phyloP scores from a whole-genome alignment of 92 coral and sea anemone species.

The Siderastrea radians region DNA sequence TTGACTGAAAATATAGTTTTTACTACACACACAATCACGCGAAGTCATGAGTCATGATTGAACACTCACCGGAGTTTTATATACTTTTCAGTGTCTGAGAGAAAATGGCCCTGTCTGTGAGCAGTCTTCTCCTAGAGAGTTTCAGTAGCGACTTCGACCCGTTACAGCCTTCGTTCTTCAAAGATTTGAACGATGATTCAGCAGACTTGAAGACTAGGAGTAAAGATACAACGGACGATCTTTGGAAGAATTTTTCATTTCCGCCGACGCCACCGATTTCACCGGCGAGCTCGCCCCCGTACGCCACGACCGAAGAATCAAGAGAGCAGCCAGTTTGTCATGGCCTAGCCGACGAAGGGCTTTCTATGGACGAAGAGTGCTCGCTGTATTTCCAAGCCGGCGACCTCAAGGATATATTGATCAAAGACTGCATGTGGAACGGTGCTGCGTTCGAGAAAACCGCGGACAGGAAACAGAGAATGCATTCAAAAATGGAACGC shows the following conservation, averaged over 20 bases:
- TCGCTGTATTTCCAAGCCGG: conserved; percentile 87
- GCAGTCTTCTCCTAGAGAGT: conserved; percentile 72
- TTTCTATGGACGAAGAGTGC: conserved; percentile 72
- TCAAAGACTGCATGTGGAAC: conserved; percentile 99
- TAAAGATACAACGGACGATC: conserved; percentile 67
- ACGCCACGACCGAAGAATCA: conserved; percentile 75
- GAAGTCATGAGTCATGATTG: conserved; percentile 34
- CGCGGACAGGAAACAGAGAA: conserved; percentile 49
- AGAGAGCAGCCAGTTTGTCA: conserved; percentile 85
- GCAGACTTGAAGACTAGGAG: conserved; percentile 75
- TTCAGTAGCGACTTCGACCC: conserved; percentile 80
- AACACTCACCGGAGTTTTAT: conserved; percentile 27
- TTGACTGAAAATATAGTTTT: conserved; percentile 35
- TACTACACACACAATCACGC: conserved; percentile 42
- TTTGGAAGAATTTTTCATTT: conserved; percentile 76
- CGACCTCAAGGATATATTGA: conserved; percentile 94
- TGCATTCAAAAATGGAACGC: conserved; percentile 78
- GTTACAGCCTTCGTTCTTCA: conserved; percentile 82
- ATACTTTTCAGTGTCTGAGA: conserved; percentile 14
- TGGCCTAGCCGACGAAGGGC: conserved; percentile 78
- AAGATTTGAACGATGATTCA: conserved; percentile 82
- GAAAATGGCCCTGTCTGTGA: conserved; percentile 67
- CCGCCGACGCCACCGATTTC: conserved; percentile 94
- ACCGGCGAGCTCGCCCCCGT: conserved; percentile 85
- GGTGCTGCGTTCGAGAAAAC: conserved; percentile 87